These are phyloP conservation scores for Lobophora halterata DNA, from an alignment of 2,888 invertebrate genomes.

Conservation along the genomic window DNA sequence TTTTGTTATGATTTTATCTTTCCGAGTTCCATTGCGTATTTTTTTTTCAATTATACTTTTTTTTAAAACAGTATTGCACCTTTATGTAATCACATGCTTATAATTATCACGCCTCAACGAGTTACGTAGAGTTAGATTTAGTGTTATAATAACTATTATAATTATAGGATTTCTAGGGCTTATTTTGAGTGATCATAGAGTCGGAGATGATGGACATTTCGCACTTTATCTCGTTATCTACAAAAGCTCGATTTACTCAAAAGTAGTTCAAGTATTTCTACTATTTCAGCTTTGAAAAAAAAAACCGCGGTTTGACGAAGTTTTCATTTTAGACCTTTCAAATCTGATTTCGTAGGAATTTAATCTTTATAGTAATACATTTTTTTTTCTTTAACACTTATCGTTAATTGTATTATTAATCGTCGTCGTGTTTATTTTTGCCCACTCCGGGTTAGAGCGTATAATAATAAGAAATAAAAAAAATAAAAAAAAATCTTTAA, in stretches of 20 bases:
- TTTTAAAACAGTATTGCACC: conserved; percentile 42
- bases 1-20: neutral
- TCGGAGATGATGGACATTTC: too few species aligned
- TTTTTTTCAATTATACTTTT: conserved; percentile 5
- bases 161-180: conserved; percentile 34
- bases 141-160: conserved; percentile 28
- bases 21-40: conserved; percentile 8
- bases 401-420: conserved; percentile 46
- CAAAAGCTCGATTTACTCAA: conserved; percentile 15
- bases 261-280: conserved; percentile 51
- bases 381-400: conserved; percentile 40
- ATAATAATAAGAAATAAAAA: conserved; percentile 45
- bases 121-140: conserved; percentile 44
- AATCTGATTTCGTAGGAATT: conserved; percentile 56
- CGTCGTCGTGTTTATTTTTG: conserved; percentile 70
- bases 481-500: conserved; percentile 13
- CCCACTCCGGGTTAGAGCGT: conserved; percentile 70
- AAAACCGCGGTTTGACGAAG: conserved; percentile 26
- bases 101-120: conserved; percentile 37
- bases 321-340: conserved; percentile 40
- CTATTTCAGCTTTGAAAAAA: conserved; percentile 56
- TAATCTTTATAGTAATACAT: conserved; percentile 32
- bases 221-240: neutral
- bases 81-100: conserved; percentile 38
- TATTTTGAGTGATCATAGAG: neutral